phyloP scores from a whole-genome alignment of 2,888 invertebrate species.

The Doris montereyensis region DNA sequence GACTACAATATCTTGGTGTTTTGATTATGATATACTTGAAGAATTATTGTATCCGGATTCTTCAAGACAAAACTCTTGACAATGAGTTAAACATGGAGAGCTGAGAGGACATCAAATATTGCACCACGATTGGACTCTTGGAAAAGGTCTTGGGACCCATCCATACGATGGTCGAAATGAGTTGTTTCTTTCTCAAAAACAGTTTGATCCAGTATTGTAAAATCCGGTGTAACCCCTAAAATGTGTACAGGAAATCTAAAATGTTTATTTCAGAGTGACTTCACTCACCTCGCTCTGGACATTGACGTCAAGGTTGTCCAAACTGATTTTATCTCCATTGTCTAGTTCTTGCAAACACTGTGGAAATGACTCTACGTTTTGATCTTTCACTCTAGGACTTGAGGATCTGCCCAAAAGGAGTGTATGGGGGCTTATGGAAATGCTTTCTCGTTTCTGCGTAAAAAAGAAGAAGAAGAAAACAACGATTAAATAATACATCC shows the following conservation, averaged over 20 bases:
- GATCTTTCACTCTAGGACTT: neutral
- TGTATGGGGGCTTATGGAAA: neutral
- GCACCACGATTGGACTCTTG: neutral
- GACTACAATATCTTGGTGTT: too few species aligned
- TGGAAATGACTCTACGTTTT: neutral
- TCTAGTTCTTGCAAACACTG: neutral
- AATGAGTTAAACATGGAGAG: too few species aligned
- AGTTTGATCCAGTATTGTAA: neutral
- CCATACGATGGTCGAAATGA: neutral
- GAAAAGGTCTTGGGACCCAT: neutral
- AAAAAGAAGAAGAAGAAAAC: neutral
- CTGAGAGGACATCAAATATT: too few species aligned
- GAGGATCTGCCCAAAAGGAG: neutral
- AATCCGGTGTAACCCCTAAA: neutral
- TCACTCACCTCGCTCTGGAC: too few species aligned
- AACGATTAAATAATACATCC: too few species aligned
- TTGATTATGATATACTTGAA: too few species aligned
- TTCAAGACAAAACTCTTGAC: too few species aligned
- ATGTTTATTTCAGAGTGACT: neutral
- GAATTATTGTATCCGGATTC: too few species aligned
- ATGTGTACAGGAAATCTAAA: neutral
- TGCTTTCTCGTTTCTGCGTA: neutral
- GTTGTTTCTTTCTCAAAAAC: neutral
- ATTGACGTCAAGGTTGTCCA: neutral
- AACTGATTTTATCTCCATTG: neutral